These are phyloP conservation scores for Drosophila limbata DNA, from an alignment of 2,888 invertebrate genomes.

Conservation along the genomic window DNA sequence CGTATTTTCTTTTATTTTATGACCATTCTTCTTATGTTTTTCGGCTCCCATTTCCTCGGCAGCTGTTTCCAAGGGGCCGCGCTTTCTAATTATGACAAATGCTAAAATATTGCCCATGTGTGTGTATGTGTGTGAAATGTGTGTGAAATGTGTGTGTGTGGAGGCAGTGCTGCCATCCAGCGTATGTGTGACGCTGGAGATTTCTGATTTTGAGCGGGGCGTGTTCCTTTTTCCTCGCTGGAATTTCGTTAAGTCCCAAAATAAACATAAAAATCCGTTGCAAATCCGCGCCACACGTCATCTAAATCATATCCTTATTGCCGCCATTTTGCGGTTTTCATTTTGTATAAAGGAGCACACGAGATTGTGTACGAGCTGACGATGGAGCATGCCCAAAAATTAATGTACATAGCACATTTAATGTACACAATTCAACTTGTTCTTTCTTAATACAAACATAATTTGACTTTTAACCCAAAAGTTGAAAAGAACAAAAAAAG, in stretches of 20 bases:
- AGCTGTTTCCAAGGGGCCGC: conserved; percentile 62
- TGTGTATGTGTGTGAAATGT: conserved; percentile 11
- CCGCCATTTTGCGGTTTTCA: conserved; percentile 28
- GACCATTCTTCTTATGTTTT: conserved; percentile 48
- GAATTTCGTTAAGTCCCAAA: conserved; percentile 58
- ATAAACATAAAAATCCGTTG: conserved; percentile 67
- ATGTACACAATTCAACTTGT: neutral
- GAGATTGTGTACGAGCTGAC: neutral
- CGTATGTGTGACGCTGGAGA: conserved; percentile 48
- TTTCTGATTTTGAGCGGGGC: conserved; percentile 58
- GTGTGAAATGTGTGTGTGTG: conserved; percentile 31
- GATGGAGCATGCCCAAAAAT: neutral
- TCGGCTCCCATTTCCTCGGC: conserved; percentile 32
- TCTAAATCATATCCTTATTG: conserved; percentile 62
- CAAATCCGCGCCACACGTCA: conserved; percentile 44
- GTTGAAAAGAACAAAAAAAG: neutral
- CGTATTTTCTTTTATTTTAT: conserved; percentile 73
- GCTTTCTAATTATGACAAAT: conserved; percentile 79
- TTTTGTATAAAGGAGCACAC: neutral
- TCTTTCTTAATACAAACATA: neutral
- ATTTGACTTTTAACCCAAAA: neutral
- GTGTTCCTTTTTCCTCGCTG: conserved; percentile 15
- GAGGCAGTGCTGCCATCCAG: conserved; percentile 29
- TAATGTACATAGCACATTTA: neutral
- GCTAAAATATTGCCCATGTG: conserved; percentile 69